Percentiles rank a stretch among this genome's conserved stretches.
Evolutionary conservation across 2,113 vertebrate genomes (phyloP).

Genomic region (Piprites chloris): DNA sequence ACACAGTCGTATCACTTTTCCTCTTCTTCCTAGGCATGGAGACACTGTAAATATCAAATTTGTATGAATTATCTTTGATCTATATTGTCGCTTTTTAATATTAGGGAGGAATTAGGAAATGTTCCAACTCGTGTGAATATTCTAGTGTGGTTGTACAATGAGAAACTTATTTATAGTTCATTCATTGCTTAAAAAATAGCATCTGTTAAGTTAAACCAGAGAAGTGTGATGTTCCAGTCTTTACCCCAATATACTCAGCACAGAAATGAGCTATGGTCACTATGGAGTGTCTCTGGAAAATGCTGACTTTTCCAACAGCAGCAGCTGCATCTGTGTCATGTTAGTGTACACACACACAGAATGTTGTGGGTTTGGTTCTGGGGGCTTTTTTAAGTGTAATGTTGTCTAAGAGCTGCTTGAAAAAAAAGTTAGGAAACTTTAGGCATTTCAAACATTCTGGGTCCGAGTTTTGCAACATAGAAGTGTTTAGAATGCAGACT

Average conservation of each 20-base stretch:
- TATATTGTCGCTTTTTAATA: constrained; percentile 9
- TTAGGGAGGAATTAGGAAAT: constrained; percentile 28
- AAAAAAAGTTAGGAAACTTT: not conserved
- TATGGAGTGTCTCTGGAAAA: not conserved
- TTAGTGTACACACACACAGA: not conserved
- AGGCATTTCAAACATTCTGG: not conserved
- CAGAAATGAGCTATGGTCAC: not conserved
- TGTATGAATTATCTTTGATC: constrained; percentile 48
- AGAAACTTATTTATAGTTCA: not conserved
- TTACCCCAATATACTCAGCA: not conserved
- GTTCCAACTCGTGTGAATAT: not conserved
- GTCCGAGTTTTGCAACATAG: not conserved
- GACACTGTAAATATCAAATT: constrained; percentile 33
- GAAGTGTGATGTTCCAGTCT: not conserved
- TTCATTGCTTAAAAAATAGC: not conserved
- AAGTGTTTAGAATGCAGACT: not conserved
- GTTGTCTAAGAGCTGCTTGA: not conserved
- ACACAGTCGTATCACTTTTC: constrained; percentile 32
- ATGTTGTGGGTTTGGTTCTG: not conserved
- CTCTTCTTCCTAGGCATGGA: not conserved
- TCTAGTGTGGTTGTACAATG: not conserved
- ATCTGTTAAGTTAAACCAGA: not conserved
- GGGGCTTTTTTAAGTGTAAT: not conserved
- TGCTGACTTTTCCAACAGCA: not conserved
- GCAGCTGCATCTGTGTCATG: constrained; percentile 12